Evolutionary conservation across 1,140 invertebrate species (phyloP).

Genomic region (Nephila pilipes): DNA sequence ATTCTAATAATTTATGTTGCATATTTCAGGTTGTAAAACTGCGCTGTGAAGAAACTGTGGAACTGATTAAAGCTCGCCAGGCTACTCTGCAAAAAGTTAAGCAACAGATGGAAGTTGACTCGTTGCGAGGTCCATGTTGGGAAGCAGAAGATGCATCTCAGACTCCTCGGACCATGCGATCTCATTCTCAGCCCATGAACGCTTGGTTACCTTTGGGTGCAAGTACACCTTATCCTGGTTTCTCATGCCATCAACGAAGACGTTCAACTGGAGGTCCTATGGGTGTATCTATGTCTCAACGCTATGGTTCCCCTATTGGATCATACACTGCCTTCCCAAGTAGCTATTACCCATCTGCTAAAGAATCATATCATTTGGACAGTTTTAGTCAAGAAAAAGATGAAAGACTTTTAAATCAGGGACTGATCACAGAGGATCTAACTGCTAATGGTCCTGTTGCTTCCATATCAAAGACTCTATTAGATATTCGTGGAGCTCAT

Average conservation of each 20-base stretch:
- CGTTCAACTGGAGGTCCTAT: slow-evolving; percentile 59
- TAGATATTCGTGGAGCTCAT: slow-evolving; percentile 45
- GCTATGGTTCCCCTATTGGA: slow-evolving; percentile 71
- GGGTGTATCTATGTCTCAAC: slow-evolving; percentile 19
- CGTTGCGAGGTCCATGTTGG: slow-evolving; percentile 63
- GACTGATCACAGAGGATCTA: slow-evolving; percentile 77
- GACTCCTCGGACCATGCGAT: slow-evolving; percentile 70
- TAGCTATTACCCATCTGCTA: slow-evolving; percentile 63
- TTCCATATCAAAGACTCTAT: slow-evolving; percentile 66
- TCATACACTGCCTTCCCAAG: slow-evolving; percentile 77
- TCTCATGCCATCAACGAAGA: slow-evolving; percentile 47
- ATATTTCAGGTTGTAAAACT: slow-evolving; percentile 82
- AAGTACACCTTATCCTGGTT: slow-evolving; percentile 57
- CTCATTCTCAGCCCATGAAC: slow-evolving; percentile 69
- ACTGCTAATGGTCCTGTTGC: slow-evolving; percentile 76
- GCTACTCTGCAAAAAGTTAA: slow-evolving; percentile 80
- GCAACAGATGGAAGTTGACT: slow-evolving; percentile 80
- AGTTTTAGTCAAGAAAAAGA: slow-evolving; percentile 72
- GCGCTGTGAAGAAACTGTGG: slow-evolving; percentile 84
- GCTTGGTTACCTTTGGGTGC: slow-evolving; percentile 55
- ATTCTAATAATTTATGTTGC: no score
- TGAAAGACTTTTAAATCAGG: slow-evolving; percentile 62
- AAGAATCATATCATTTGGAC: slow-evolving; percentile 70
- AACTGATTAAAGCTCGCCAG: slow-evolving; percentile 82
- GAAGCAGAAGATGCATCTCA: slow-evolving; percentile 70